Evolutionary conservation across 2,113 vertebrate genomes (phyloP).

Genomic region (Malaclemys terrapin): DNA sequence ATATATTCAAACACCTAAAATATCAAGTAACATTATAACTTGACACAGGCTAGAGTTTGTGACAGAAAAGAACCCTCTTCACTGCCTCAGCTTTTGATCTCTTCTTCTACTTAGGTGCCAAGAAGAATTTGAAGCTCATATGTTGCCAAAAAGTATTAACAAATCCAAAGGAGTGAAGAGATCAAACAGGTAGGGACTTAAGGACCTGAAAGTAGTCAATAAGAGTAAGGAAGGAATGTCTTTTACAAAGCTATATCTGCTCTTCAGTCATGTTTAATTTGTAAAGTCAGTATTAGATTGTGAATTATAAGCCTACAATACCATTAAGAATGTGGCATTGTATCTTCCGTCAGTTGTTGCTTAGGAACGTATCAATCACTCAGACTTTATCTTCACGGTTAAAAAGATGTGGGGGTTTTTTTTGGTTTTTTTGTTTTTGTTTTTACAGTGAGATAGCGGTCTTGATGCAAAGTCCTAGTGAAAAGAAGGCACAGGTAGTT

Average conservation of each 20-base stretch:
- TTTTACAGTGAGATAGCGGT: not conserved
- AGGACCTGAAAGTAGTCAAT: not conserved
- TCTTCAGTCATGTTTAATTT: not conserved
- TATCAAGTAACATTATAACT: not conserved
- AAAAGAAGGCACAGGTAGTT: not conserved
- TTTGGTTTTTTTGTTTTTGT: not conserved
- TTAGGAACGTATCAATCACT: not conserved
- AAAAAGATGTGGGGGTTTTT: not conserved
- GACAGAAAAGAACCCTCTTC: not conserved
- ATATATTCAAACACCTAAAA: not conserved
- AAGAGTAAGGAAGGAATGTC: not conserved
- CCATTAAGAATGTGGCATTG: not conserved
- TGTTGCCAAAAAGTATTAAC: not conserved
- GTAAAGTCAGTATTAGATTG: not conserved
- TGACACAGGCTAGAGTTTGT: not conserved
- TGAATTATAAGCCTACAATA: not conserved
- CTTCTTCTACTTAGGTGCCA: not conserved
- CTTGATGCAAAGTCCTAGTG: not conserved
- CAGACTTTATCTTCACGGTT: not conserved
- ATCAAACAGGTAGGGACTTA: not conserved
- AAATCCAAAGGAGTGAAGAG: constrained; percentile 3
- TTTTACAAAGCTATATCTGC: not conserved
- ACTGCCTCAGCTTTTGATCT: not conserved
- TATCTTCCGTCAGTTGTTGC: not conserved
- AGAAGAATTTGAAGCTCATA: not conserved